Evolutionary conservation across 2,113 vertebrate species (phyloP).

Genomic region (Ptychochromis oligacanthus): DNA sequence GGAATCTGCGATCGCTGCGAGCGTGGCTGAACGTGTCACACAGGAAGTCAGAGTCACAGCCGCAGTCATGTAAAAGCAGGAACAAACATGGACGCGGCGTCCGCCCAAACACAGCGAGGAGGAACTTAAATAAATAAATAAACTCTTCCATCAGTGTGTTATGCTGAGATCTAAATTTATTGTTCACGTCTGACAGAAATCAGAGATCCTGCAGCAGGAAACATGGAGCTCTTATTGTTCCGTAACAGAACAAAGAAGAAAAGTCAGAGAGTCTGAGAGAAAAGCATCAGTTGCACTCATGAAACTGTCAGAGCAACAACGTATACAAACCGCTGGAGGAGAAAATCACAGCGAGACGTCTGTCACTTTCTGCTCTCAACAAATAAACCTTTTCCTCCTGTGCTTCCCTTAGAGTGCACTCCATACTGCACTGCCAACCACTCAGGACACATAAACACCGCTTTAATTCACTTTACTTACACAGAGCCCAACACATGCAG

Average conservation of each 20-base stretch:
- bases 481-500: neutral
- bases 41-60: neutral
- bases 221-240: neutral
- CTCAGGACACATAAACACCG: neutral
- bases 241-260: neutral
- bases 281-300: neutral
- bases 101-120: neutral
- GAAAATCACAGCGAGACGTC: constrained; percentile 5
- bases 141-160: neutral
- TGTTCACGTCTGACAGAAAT: neutral
- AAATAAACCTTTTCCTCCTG: neutral
- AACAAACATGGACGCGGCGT: too few relatives aligned
- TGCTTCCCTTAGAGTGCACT: neutral
- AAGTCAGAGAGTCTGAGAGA: neutral
- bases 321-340: neutral
- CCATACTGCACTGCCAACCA: neutral
- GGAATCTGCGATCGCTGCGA: neutral
- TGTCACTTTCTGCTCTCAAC: constrained; percentile 1
- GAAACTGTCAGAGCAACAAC: neutral
- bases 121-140: neutral
- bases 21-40: neutral
- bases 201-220: neutral
- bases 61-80: neutral
- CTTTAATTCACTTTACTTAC: neutral
- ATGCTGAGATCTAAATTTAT: neutral